Percentiles rank a stretch among this genome's conserved stretches.
These are phyloP conservation scores for Zaprionus nigranus DNA, from an alignment of 1,140 invertebrate genomes.

Conservation along the genomic window DNA sequence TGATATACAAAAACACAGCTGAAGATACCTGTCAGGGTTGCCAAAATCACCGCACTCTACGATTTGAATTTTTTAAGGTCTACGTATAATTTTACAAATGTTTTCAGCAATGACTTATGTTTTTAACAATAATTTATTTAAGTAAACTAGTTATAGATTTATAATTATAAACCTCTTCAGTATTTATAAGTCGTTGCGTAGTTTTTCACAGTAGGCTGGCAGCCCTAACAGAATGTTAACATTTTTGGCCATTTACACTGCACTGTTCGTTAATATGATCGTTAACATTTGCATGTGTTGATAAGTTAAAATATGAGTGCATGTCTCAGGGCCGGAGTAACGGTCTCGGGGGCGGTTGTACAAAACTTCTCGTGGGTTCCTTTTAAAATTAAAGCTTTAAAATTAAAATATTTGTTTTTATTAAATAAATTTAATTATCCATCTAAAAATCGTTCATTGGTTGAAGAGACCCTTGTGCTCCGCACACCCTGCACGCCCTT, in stretches of 20 bases:
- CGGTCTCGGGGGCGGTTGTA: too few species aligned
- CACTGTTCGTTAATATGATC: slow-evolving; percentile 31
- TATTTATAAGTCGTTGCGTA: slow-evolving; percentile 11
- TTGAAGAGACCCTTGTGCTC: too few species aligned
- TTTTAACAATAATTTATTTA: neutral
- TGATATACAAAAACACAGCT: slow-evolving; percentile 49
- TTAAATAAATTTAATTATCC: too few species aligned
- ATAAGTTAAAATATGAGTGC: neutral
- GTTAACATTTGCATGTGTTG: slow-evolving; percentile 20
- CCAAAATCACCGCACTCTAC: neutral
- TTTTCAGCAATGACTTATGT: neutral
- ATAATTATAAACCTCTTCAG: neutral
- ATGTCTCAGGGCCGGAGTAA: too few species aligned
- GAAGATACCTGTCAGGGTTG: slow-evolving; percentile 35
- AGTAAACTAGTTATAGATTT: neutral
- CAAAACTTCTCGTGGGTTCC: too few species aligned
- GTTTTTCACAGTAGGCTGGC: slow-evolving; percentile 16
- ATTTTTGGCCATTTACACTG: slow-evolving; percentile 17
- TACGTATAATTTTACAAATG: neutral
- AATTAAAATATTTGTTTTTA: too few species aligned
- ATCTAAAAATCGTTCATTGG: too few species aligned
- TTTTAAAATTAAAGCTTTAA: too few species aligned
- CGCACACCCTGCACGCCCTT: too few species aligned
- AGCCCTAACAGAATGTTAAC: slow-evolving; percentile 14
- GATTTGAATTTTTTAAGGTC: neutral